A percentile compares a stretch with the other conserved stretches of the same genome.
These are phyloP conservation scores for Acrossocheilus wenchowensis DNA, from an alignment of 2,797 vertebrate species.

Conservation along the genomic window DNA sequence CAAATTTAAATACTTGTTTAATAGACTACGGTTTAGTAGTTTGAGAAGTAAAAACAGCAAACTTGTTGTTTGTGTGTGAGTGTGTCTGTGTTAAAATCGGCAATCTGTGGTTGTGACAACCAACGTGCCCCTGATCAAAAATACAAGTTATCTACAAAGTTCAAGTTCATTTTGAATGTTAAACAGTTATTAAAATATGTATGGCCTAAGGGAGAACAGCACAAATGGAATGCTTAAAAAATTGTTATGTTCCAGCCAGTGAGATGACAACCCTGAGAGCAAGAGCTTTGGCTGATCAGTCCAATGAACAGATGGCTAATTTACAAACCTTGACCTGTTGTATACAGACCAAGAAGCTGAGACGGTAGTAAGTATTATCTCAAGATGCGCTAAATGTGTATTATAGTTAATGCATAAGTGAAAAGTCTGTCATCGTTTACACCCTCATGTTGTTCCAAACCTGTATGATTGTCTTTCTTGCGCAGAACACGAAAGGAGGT, in stretches of 20 bases:
- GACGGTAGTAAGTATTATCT: not conserved
- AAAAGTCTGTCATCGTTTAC: not conserved
- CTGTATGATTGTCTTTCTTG: not conserved
- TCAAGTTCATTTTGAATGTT: not conserved
- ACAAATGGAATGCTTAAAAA: slow-evolving; percentile 42
- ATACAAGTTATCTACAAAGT: not conserved
- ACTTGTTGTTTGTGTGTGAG: not conserved
- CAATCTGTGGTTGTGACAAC: not conserved
- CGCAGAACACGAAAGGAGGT: not conserved
- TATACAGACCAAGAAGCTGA: not conserved
- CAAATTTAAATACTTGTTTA: slow-evolving; percentile 13
- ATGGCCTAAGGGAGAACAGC: not conserved
- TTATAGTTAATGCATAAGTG: not conserved
- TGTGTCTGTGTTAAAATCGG: not conserved
- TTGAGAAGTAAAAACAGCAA: not conserved
- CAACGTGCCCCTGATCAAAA: not conserved
- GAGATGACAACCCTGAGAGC: slow-evolving; percentile 53
- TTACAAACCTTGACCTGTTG: not conserved
- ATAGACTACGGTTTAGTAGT: not conserved
- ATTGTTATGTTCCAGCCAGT: slow-evolving; percentile 25
- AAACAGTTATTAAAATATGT: slow-evolving; percentile 10
- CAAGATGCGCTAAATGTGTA: not conserved
- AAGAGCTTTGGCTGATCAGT: slow-evolving; percentile 43
- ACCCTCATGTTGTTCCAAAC: not conserved
- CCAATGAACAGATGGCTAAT: slow-evolving; percentile 23